Evolutionary conservation across 2,797 vertebrate genomes (phyloP), one percentile per base, ranked within the genome.

Genomic region (Spea hammondii): DNA sequence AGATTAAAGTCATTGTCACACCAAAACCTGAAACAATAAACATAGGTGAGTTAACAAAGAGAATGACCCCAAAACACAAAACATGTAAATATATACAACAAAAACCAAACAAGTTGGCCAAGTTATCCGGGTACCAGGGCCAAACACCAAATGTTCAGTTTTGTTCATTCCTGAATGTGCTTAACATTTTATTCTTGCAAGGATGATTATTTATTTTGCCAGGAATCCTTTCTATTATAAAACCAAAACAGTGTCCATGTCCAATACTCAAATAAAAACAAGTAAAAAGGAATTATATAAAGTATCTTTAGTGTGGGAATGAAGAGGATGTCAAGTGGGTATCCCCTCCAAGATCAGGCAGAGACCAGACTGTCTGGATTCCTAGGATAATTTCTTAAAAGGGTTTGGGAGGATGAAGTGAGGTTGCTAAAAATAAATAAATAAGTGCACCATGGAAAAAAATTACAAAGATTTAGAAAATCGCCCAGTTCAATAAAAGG

Each of bases 341-440:
- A 72, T n/a, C 57, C 9, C 14, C 57, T 62, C 72, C 59, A 74
- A 67, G 48, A 66, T 75, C 50, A 78, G 57, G 65, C 64, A 74
- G 60, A 79, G 67, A 65, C 69, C n/a, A 72, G 64, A 81, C 79
- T 53, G 74, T 81, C 69, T 77, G 69, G 67, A 81, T 81, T 77
- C 79, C 79, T 53, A 13, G 1, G 49, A 69, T 80, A 67, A 77
- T 67, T 75, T 72, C 46, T 48, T 60, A 62, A 44, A 80, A 59
- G 17, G 45, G 45, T 72, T 72, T 80, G 46, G 69, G 62, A 77
- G 47, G 69, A 66, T 67, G 65, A 79, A 79, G 13, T 51, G 55
- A 68, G 48, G 65, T 72, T 59, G 17, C 12, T 72, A 53, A 13
- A 72, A 76, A 67, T 45, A 60, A 81, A 77, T 66, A 62, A 65